These are phyloP conservation scores for Ibycter americanus DNA, from an alignment of 2,797 vertebrate species.

Conservation along the genomic window DNA sequence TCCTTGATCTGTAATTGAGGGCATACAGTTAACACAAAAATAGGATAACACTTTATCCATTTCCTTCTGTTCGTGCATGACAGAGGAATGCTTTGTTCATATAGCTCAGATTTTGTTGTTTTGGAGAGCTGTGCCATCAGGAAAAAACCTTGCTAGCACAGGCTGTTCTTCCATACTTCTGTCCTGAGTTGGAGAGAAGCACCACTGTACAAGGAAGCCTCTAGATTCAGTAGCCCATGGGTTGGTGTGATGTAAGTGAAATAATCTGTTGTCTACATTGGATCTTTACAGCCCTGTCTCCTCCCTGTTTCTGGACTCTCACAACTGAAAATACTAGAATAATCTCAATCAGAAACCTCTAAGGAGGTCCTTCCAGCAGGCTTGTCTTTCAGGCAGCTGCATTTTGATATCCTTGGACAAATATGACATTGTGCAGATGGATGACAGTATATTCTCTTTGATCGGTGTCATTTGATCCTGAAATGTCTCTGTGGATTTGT, in stretches of 20 bases:
- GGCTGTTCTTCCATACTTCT: neutral
- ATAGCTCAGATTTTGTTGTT: neutral
- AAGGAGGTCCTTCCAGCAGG: neutral
- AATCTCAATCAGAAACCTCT: neutral
- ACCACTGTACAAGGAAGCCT: neutral
- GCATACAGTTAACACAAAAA: neutral
- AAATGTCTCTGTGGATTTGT: neutral
- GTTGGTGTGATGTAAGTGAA: neutral
- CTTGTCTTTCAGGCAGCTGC: neutral
- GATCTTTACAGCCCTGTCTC: neutral
- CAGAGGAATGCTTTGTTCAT: neutral
- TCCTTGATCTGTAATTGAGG: neutral
- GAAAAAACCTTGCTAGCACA: neutral
- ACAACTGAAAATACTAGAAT: neutral
- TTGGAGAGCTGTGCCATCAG: neutral
- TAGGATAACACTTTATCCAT: neutral
- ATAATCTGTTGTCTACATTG: neutral
- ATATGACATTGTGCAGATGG: neutral
- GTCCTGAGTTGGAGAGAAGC: neutral
- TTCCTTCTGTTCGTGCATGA: neutral
- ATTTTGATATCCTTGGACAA: neutral
- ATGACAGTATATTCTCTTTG: neutral
- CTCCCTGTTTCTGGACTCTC: neutral
- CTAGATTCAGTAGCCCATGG: neutral
- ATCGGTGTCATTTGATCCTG: neutral